phyloP scores from a whole-genome alignment of 2,797 vertebrate genomes.

The Anomalospiza imberbis region DNA sequence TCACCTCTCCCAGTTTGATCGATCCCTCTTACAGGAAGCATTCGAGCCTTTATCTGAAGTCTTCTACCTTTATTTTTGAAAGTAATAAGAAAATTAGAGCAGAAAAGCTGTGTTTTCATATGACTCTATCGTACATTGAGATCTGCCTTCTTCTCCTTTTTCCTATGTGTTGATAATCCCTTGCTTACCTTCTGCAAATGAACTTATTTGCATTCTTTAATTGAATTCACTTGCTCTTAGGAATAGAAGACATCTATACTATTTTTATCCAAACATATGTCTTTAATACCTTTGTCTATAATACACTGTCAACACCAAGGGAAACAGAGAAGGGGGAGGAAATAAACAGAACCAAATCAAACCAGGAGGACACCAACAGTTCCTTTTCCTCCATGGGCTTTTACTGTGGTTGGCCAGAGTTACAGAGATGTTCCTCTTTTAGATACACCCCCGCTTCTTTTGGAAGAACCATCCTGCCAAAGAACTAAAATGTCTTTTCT shows the following conservation, averaged over 20 bases:
- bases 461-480: background rate
- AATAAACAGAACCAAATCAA: background rate
- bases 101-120: background rate
- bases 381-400: background rate
- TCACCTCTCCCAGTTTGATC: background rate
- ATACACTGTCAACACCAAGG: background rate
- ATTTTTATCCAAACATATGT: background rate
- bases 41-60: background rate
- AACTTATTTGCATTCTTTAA: conserved; percentile 17
- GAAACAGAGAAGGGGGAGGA: background rate
- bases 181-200: background rate
- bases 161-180: background rate
- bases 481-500: background rate
- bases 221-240: background rate
- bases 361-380: background rate
- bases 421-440: background rate
- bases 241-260: background rate
- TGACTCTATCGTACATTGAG: background rate
- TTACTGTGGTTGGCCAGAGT: background rate
- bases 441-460: background rate
- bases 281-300: background rate
- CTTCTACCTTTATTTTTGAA: background rate
- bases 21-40: background rate
- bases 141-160: background rate
- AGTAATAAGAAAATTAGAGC: background rate